phyloP scores from a whole-genome alignment of 2,113 vertebrate species.

The Romanogobio albipinnatus region DNA sequence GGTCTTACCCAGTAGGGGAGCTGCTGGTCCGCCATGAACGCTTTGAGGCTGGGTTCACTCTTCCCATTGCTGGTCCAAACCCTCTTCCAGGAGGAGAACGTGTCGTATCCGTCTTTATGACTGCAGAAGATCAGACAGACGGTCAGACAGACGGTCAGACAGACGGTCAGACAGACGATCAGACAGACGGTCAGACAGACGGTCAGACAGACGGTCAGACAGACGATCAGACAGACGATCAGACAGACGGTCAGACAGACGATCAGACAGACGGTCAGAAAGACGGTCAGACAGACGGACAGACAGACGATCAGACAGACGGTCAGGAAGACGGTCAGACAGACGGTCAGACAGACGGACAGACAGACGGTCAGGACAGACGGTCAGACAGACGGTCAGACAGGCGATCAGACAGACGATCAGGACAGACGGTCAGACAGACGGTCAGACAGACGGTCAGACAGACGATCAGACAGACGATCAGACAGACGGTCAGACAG shows the following conservation, averaged over 20 bases:
- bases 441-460: background rate
- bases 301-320: background rate
- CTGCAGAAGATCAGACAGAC: conserved; percentile 66
- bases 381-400: background rate
- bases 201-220: background rate
- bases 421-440: background rate
- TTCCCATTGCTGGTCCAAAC: conserved; percentile 97
- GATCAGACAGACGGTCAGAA: background rate
- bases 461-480: background rate
- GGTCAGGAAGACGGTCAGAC: background rate
- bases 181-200: background rate
- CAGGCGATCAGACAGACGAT: background rate
- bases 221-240: background rate
- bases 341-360: background rate
- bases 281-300: background rate
- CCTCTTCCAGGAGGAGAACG: conserved; percentile 90
- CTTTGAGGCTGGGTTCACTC: conserved; percentile 96
- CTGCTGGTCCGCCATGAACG: conserved; percentile 98
- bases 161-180: background rate
- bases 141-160: background rate
- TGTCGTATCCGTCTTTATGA: conserved; percentile 98
- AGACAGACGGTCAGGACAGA: background rate
- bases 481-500: background rate
- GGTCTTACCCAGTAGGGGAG: conserved; percentile 94
- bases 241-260: too few species aligned